A percentile compares a stretch with the other conserved stretches of the same genome.
phyloP scores from a whole-genome alignment of 2,113 vertebrate genomes.

The Thamnophis sirtalis region DNA sequence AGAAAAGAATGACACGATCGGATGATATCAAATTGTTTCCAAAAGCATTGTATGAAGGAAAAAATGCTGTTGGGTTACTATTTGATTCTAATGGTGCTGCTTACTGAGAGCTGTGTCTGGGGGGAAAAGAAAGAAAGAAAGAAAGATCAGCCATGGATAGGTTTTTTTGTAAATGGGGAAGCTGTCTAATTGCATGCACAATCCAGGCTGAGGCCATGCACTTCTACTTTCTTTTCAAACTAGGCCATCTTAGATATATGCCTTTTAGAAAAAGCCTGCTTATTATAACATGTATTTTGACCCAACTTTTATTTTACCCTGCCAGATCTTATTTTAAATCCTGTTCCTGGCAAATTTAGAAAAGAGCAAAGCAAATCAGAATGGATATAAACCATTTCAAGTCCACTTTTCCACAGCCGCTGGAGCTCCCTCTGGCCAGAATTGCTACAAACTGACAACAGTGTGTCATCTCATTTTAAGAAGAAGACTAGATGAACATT shows the following conservation, averaged over 20 bases:
- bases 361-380: not conserved
- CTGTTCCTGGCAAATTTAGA: not conserved
- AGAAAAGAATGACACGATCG: not conserved
- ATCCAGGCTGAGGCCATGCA: not conserved
- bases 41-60: not conserved
- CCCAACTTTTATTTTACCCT: not conserved
- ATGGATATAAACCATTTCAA: not conserved
- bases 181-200: not conserved
- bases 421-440: not conserved
- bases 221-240: not conserved
- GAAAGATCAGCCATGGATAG: not conserved
- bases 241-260: not conserved
- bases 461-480: not conserved
- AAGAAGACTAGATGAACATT: not conserved
- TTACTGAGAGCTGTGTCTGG: not conserved
- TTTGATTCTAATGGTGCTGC: not conserved
- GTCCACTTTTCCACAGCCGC: not conserved
- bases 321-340: not conserved
- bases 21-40: not conserved
- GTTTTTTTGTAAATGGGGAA: not conserved
- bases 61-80: not conserved
- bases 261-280: not conserved
- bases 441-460: not conserved
- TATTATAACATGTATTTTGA: not conserved
- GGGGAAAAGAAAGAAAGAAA: not conserved